A percentile compares a stretch with the other conserved stretches of the same genome.
phyloP scores from a whole-genome alignment of 2,113 vertebrate genomes.

The Bubo bubo region DNA sequence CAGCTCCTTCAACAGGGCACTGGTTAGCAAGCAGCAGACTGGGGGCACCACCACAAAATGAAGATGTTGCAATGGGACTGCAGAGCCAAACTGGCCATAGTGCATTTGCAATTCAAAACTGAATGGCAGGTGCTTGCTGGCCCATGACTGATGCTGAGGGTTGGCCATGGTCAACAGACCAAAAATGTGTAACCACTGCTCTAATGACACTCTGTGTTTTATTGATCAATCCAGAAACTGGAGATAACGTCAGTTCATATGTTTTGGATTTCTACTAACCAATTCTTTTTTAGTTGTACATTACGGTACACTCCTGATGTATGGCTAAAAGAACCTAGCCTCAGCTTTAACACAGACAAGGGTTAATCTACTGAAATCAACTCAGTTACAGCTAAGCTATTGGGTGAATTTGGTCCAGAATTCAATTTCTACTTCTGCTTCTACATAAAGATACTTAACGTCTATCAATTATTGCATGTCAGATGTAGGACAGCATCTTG shows the following conservation, averaged over 20 bases:
- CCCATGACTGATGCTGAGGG: neutral
- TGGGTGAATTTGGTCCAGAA: neutral
- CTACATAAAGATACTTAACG: neutral
- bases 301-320: neutral
- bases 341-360: neutral
- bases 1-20: neutral
- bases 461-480: neutral
- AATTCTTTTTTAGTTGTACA: neutral
- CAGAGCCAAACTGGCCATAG: neutral
- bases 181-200: neutral
- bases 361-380: neutral
- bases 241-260: neutral
- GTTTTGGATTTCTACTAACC: neutral
- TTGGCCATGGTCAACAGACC: neutral
- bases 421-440: neutral
- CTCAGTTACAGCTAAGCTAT: neutral
- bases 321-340: neutral
- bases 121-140: neutral
- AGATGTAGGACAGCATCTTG: neutral
- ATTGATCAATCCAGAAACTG: neutral
- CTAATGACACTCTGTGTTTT: neutral
- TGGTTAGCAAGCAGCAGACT: neutral
- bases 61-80: accelerated
- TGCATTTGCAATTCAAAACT: neutral
- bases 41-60: accelerated